Conservation (phyloP, 1,140 invertebrate species). For the Anadara kagoshimensis region DNA sequence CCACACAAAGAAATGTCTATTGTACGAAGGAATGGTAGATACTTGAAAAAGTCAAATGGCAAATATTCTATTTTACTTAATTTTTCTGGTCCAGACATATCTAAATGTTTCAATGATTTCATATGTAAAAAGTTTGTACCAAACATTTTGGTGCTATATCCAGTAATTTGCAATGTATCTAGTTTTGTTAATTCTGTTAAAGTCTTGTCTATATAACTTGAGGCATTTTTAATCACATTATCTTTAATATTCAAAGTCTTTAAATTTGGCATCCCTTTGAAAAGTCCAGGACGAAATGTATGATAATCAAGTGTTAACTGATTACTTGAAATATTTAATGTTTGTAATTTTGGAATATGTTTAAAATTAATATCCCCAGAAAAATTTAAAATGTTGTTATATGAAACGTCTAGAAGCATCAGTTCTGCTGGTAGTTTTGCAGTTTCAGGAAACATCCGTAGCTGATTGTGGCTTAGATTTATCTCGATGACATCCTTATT, state of each 20-base stretch:
- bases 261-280: no score
- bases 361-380: background rate
- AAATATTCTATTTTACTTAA: background rate
- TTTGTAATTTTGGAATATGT: background rate
- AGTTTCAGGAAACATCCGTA: background rate
- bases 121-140: background rate
- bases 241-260: no score
- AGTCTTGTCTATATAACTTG: no score
- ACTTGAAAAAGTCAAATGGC: background rate
- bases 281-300: no score
- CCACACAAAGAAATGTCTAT: background rate
- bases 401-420: background rate
- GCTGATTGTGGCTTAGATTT: background rate
- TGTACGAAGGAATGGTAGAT: background rate
- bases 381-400: background rate
- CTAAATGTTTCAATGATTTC: background rate
- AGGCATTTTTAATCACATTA: no score
- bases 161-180: background rate
- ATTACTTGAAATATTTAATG: background rate
- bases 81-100: background rate
- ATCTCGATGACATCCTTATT: background rate
- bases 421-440: background rate
- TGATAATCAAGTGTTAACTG: no score
- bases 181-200: background rate
- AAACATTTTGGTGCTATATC: background rate